Evolutionary conservation across 2,888 invertebrate genomes (phyloP).

Genomic region (Dioctria rufipes): DNA sequence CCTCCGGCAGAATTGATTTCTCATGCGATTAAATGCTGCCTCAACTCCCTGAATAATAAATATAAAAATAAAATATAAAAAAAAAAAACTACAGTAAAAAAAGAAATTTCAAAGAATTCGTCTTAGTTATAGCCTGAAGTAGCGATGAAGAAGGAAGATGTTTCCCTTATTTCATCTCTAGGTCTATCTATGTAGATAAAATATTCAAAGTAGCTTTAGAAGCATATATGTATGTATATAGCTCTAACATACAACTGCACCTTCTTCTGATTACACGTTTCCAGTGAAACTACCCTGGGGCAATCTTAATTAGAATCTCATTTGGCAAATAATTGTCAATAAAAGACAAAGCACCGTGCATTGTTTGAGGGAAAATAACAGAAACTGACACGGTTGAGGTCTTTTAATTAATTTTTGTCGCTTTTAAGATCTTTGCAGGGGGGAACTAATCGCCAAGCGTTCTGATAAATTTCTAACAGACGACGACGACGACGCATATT

Average conservation of each 20-base stretch:
- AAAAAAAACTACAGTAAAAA: not conserved
- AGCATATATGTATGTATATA: too few relatives aligned
- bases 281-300: constrained; percentile 13
- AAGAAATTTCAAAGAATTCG: not conserved
- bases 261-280: not conserved
- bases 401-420: constrained; percentile 49
- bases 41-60: not conserved
- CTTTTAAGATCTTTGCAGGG: not conserved
- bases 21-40: not conserved
- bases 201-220: too few relatives aligned
- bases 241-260: not conserved
- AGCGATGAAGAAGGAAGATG: not conserved
- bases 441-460: not conserved
- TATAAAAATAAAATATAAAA: not conserved
- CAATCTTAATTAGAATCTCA: constrained; percentile 42
- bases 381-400: constrained; percentile 34
- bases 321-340: constrained; percentile 37
- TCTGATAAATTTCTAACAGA: not conserved
- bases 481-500: not conserved
- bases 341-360: constrained; percentile 2
- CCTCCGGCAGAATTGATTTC: constrained; percentile 34
- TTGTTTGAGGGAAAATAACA: constrained; percentile 24
- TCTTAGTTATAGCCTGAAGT: not conserved
- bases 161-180: not conserved
- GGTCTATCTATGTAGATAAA: too few relatives aligned